These are phyloP conservation scores for Hipposideros larvatus DNA, from an alignment of 2,797 vertebrate genomes.

Conservation along the genomic window DNA sequence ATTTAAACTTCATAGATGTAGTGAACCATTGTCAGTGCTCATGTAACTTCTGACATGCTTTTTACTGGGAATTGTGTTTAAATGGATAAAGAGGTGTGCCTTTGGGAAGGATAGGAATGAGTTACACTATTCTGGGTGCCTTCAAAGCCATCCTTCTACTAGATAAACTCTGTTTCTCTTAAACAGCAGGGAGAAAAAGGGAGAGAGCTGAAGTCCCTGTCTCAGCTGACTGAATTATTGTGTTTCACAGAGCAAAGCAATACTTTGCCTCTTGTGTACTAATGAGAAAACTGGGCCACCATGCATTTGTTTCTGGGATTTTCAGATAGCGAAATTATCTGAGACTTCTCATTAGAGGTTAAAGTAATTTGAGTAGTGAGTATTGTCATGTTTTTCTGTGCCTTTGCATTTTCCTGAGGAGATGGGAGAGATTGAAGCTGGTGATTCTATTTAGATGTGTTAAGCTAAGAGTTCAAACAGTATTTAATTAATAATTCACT, in stretches of 20 bases:
- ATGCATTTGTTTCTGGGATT: neutral
- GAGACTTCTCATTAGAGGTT: constrained; percentile 8
- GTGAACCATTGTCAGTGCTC: neutral
- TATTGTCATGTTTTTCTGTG: neutral
- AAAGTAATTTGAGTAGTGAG: neutral
- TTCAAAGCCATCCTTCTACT: neutral
- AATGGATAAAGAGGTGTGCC: neutral
- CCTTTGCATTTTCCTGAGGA: constrained; percentile 20
- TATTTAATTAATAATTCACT: constrained; percentile 26
- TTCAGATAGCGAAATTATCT: neutral
- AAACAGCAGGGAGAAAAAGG: neutral
- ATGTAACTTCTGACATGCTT: neutral
- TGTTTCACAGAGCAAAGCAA: neutral
- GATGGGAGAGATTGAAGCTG: neutral
- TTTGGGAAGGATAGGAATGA: neutral
- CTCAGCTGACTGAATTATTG: neutral
- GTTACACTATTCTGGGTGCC: neutral
- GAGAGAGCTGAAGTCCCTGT: neutral
- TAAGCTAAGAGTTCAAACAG: neutral
- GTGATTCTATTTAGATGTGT: neutral
- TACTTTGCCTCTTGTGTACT: neutral
- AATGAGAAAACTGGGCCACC: neutral
- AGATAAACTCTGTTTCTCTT: neutral
- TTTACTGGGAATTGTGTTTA: neutral
- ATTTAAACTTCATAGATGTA: neutral